A percentile compares a stretch with the other conserved stretches of the same genome.
Evolutionary conservation across 2,888 invertebrate species (phyloP).

Genomic region (Melanostoma scalare): DNA sequence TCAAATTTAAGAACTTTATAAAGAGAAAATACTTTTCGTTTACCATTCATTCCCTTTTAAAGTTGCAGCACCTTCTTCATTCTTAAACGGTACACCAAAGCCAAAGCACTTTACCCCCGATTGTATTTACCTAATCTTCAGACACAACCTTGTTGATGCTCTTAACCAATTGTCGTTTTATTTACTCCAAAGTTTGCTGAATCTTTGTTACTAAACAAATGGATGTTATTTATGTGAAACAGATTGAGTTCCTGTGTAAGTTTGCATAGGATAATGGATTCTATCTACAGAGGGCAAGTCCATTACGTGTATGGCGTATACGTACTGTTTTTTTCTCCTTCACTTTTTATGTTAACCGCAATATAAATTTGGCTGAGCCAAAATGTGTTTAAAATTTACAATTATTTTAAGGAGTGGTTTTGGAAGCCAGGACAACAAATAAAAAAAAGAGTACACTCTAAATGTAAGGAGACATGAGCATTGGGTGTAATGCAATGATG

Average conservation of each 20-base stretch:
- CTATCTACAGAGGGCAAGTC: slow-evolving; percentile 11
- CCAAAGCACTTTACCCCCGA: slow-evolving; percentile 13
- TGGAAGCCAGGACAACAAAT: too few species aligned
- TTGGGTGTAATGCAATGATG: too few species aligned
- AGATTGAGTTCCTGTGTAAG: slow-evolving; percentile 1
- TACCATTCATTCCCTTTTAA: too few species aligned
- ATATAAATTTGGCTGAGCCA: too few species aligned
- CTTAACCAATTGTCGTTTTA: slow-evolving; percentile 27
- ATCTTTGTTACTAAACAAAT: slow-evolving; percentile 15
- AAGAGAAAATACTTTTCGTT: too few species aligned
- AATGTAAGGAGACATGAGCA: too few species aligned
- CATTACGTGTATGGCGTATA: slow-evolving; percentile 20
- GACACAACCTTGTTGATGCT: slow-evolving; percentile 22
- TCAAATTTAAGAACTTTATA: too few species aligned
- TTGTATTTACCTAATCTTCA: slow-evolving; percentile 20
- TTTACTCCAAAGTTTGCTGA: not conserved
- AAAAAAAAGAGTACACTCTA: too few species aligned
- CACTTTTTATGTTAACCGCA: too few species aligned
- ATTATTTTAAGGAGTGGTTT: not conserved
- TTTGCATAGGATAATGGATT: slow-evolving; percentile 53
- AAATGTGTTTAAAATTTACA: not conserved
- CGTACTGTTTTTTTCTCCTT: slow-evolving; percentile 24
- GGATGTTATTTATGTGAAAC: slow-evolving; percentile 7
- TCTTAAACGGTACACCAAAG: not conserved
- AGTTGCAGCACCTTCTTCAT: too few species aligned